phyloP scores from a whole-genome alignment of 2,888 invertebrate genomes.

The Iselma pallidipennis region DNA sequence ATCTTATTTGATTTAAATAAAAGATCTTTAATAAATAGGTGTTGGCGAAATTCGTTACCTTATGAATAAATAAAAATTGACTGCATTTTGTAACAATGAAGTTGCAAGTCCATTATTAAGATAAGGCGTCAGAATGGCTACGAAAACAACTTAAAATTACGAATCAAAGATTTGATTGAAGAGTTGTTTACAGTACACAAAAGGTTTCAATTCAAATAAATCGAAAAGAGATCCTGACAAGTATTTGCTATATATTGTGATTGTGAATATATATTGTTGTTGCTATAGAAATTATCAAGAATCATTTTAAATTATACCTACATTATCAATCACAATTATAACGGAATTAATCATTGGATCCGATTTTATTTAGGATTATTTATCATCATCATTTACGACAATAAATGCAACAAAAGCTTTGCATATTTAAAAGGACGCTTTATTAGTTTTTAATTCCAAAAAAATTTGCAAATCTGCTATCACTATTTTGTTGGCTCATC shows the following conservation, averaged over 20 bases:
- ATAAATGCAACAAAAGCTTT: slow-evolving; percentile 24
- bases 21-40: not conserved
- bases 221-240: slow-evolving; percentile 16
- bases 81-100: not conserved
- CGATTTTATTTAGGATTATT: slow-evolving; percentile 26
- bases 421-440: slow-evolving; percentile 24
- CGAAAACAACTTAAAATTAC: slow-evolving; percentile 34
- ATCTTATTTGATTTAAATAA: not conserved
- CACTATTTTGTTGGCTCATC: slow-evolving; percentile 2
- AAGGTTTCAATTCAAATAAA: slow-evolving; percentile 29
- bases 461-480: slow-evolving; percentile 3
- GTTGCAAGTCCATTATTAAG: not conserved
- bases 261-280: not conserved
- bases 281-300: slow-evolving; percentile 18
- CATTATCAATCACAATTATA: slow-evolving; percentile 28
- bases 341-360: slow-evolving; percentile 25
- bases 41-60: not conserved
- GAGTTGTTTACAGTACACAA: slow-evolving; percentile 33
- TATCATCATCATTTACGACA: slow-evolving; percentile 24
- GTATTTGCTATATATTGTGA: not conserved
- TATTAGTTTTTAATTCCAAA: slow-evolving; percentile 23
- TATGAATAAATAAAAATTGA: slow-evolving; percentile 1
- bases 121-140: slow-evolving; percentile 30
- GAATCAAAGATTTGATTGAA: slow-evolving; percentile 34
- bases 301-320: slow-evolving; percentile 23